Conservation (phyloP, 2,888 invertebrate species). For the Dendrolimus houi region DNA sequence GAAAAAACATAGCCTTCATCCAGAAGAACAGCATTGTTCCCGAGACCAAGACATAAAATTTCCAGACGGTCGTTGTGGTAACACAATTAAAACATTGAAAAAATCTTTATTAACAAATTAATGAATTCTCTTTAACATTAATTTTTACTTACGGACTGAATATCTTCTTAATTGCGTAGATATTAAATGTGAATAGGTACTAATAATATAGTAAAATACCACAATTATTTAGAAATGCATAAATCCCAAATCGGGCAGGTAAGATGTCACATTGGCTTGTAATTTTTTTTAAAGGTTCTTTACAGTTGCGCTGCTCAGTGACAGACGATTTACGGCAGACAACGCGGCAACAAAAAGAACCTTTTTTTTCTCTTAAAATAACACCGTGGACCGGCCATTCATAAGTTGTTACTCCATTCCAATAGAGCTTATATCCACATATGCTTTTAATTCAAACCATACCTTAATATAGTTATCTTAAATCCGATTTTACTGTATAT, state of each 20-base stretch:
- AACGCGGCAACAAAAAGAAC: slow-evolving; percentile 58
- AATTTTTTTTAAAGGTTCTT: slow-evolving; percentile 36
- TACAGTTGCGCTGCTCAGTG: slow-evolving; percentile 48
- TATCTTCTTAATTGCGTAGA: too few relatives aligned
- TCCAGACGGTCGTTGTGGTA: too few relatives aligned
- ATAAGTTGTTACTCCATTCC: slow-evolving; percentile 25
- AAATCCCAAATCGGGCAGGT: slow-evolving; percentile 2
- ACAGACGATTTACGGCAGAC: slow-evolving; percentile 64
- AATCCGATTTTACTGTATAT: background rate
- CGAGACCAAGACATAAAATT: too few relatives aligned
- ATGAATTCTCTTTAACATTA: too few relatives aligned
- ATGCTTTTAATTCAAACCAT: background rate
- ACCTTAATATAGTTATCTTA: background rate
- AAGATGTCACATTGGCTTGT: background rate
- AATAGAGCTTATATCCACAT: background rate
- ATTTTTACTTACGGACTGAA: too few relatives aligned
- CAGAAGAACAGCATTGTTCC: too few relatives aligned
- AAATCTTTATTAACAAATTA: too few relatives aligned
- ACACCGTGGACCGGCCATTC: slow-evolving; percentile 50
- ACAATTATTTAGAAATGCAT: too few relatives aligned
- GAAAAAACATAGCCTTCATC: too few relatives aligned
- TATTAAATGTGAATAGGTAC: too few relatives aligned
- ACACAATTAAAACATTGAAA: too few relatives aligned
- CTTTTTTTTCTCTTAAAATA: slow-evolving; percentile 39
- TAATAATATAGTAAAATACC: too few relatives aligned